Base-by-base conservation (phyloP, 2,888 invertebrate species). In the Matsumyia berberina region DNA sequence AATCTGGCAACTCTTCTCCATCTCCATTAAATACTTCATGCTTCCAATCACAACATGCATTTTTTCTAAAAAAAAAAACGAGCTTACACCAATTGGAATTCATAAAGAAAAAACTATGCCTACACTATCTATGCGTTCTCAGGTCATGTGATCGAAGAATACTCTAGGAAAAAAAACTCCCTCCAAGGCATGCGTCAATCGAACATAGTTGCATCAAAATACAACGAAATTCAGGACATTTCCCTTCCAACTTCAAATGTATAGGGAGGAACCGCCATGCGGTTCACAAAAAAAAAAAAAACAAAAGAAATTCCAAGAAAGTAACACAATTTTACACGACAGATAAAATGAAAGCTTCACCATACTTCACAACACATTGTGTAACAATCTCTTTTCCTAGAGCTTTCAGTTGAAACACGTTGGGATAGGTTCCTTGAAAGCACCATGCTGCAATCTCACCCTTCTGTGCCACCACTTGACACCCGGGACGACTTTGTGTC, bases 401-500 rank as follows among this genome's bases (percentile, higher is more conserved):
- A 80, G 79, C 80, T 85, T 85, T 79, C 39, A 37, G 29, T 64
- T 33, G 39, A 76, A 85, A 46, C n/a, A 70, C 53, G 70, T 85
- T 85, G 85, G 85, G 85, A 80, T 85, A 85, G 85, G 85, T 80
- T 80, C 53, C 85, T 64, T 76, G 35, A 58, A 74, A 79, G 62
- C 79, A 64, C 46, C 42, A 46, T 62, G 55, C 70, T 70, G 17
- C 39, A 8, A 19, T 51, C 55, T 55, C 64, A 24, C 29, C 39
- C 11, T 8, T 24, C 44, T 46, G 58, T 58, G 31, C 58, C 24
- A 73, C 76, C 55, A 91, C 90, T 90, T 90, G 90, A 90, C 90
- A 42, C 46, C 66, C 42, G 66, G 72, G 51, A 78, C 90, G 51
- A 78, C 90, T 89, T 90, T 89, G 88, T 89, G 90, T 90, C 90